Evolutionary conservation across 1,140 invertebrate genomes (phyloP), one percentile per base, ranked within the genome.

Genomic region (Archegozetes longisetosus): DNA sequence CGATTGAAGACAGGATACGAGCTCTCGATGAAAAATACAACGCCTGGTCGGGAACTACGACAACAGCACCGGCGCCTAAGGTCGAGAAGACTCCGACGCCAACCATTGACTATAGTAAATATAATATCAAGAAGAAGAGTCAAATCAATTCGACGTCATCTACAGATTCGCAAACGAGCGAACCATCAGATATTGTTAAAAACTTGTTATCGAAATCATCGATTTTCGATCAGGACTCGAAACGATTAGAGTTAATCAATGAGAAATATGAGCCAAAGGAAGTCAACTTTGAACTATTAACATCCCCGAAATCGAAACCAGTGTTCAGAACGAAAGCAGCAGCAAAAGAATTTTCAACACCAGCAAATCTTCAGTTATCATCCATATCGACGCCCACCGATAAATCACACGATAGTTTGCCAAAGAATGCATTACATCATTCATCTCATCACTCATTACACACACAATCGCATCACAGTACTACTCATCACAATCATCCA

Each of bases 221-320:
- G 55, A 88, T 96, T 13, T 94, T 96, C 70, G 92, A 97, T 70
- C 91, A 95, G 71, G 92, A 97, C 70, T 84, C 84, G 14, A 90
- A 94, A 70, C 77, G 93, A 12, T 74, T 97, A 22, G 90, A 95
- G 71, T 89, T 90, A 66, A 73, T 86, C 65, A 79, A 82, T 66
- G 82, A 90, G 65, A 88, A 89, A 72, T 88, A 88, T 69, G 85
- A 88, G 71, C 83, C 84, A 27, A 78, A 77, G 58, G 80, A 70
- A 23, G 59, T 66, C 4, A 17, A 20, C 28, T 20, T 9, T 3
- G 6, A 32, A n/a, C 25, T 32, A 23, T 20, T 26, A n/a, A 51
- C 67, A 48, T 68, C 54, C 66, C 71, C 40, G 71, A 72, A 57
- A 62, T 13, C 50, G 2, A 64, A 64, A 52, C 62, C 64, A n/a